These are phyloP conservation scores for Pseudococcus jackbeardsleyi DNA, from an alignment of 2,888 invertebrate genomes.

Conservation along the genomic window DNA sequence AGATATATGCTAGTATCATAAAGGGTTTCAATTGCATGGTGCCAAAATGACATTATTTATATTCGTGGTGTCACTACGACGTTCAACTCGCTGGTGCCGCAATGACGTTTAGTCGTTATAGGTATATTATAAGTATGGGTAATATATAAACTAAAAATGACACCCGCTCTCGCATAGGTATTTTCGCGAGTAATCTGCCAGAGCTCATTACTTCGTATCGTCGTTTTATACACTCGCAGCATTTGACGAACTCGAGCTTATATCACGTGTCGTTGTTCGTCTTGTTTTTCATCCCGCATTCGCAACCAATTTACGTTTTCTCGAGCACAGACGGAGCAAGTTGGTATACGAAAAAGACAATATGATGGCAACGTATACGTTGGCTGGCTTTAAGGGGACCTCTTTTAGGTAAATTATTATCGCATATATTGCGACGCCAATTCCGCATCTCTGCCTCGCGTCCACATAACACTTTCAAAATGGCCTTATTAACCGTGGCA, in stretches of 20 bases:
- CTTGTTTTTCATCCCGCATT: background rate
- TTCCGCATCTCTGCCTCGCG: background rate
- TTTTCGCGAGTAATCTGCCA: background rate
- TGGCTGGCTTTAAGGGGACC: background rate
- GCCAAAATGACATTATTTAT: no score
- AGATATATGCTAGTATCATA: no score
- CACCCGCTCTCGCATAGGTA: background rate
- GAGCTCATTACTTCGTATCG: background rate
- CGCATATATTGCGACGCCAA: background rate
- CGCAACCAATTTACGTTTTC: background rate
- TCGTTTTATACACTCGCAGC: background rate
- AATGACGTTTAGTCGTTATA: no score
- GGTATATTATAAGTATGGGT: background rate
- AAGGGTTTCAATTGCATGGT: no score
- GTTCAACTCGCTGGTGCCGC: no score
- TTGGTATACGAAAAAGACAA: background rate
- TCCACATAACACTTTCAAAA: background rate
- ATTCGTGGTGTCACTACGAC: no score
- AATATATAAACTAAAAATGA: slow-evolving; percentile 3
- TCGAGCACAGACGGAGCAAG: background rate
- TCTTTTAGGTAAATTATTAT: background rate
- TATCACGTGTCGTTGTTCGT: background rate
- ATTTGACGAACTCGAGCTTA: slow-evolving; percentile 10
- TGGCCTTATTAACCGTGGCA: slow-evolving; percentile 5
- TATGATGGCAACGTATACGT: background rate